Evolutionary conservation across 2,113 vertebrate genomes (phyloP).

Genomic region (Dendrocopos noguchii): DNA sequence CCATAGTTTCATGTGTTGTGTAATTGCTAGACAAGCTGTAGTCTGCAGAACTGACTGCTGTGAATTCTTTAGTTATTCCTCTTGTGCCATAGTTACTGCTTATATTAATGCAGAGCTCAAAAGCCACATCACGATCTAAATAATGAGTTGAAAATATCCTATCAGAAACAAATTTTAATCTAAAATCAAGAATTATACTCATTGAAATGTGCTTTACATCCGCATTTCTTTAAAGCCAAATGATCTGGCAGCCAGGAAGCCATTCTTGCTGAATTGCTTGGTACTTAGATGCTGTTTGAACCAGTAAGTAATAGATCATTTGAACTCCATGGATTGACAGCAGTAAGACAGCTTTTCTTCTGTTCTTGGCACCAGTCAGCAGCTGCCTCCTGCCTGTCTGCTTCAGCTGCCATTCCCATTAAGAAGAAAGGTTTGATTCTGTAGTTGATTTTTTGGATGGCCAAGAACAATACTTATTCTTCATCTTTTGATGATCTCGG

Average conservation of each 20-base stretch:
- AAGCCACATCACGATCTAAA: background rate
- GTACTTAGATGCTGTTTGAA: background rate
- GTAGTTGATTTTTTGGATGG: background rate
- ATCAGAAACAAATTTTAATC: background rate
- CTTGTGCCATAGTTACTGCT: background rate
- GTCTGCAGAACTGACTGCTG: background rate
- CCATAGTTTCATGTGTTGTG: background rate
- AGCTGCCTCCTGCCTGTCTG: background rate
- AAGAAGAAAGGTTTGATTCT: background rate
- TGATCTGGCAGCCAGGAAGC: background rate
- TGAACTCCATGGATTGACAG: background rate
- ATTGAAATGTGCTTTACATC: background rate
- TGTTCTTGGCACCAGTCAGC: background rate
- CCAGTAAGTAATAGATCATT: background rate
- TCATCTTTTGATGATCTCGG: background rate
- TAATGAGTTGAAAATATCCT: background rate
- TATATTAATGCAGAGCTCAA: background rate
- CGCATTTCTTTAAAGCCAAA: background rate
- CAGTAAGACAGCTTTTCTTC: background rate
- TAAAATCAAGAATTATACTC: background rate
- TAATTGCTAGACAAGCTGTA: background rate
- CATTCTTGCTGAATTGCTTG: background rate
- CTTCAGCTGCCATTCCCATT: background rate
- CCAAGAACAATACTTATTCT: background rate
- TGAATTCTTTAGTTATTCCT: background rate